phyloP scores from a whole-genome alignment of 2,797 vertebrate genomes.

The Anniella stebbinsi region DNA sequence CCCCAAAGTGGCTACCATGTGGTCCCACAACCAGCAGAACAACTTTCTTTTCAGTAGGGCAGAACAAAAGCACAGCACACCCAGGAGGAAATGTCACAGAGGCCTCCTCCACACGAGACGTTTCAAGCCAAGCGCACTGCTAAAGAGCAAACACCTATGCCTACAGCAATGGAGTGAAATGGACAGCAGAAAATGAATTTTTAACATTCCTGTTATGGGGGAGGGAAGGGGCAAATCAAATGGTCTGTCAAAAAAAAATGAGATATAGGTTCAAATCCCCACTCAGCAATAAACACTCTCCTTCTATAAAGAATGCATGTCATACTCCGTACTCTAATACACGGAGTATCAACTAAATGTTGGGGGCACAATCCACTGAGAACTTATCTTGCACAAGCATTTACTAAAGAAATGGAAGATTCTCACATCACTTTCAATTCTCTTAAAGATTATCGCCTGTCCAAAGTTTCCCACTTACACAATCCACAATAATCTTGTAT shows the following conservation, averaged over 20 bases:
- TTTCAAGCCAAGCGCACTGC: neutral
- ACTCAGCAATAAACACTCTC: neutral
- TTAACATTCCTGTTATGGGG: too few species aligned
- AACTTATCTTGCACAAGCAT: neutral
- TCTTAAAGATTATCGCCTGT: too few species aligned
- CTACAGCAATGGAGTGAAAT: neutral
- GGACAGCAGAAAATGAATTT: neutral
- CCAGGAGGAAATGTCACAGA: too few species aligned
- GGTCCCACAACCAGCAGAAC: neutral
- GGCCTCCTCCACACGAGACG: too few species aligned
- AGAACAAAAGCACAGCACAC: neutral
- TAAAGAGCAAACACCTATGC: neutral
- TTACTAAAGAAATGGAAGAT: too few species aligned
- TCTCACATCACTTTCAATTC: too few species aligned
- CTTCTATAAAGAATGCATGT: neutral
- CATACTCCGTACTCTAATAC: too few species aligned
- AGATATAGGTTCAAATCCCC: neutral
- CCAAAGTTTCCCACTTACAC: too few species aligned
- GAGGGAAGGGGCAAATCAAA: too few species aligned
- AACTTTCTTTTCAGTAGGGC: neutral
- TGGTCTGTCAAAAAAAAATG: too few species aligned
- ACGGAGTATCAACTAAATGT: neutral
- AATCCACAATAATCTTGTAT: too few species aligned
- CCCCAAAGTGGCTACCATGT: neutral
- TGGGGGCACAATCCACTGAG: too few species aligned